A percentile compares a stretch with the other conserved stretches of the same genome.
Evolutionary conservation across 2,797 vertebrate species (phyloP).

Genomic region (Prionace glauca): DNA sequence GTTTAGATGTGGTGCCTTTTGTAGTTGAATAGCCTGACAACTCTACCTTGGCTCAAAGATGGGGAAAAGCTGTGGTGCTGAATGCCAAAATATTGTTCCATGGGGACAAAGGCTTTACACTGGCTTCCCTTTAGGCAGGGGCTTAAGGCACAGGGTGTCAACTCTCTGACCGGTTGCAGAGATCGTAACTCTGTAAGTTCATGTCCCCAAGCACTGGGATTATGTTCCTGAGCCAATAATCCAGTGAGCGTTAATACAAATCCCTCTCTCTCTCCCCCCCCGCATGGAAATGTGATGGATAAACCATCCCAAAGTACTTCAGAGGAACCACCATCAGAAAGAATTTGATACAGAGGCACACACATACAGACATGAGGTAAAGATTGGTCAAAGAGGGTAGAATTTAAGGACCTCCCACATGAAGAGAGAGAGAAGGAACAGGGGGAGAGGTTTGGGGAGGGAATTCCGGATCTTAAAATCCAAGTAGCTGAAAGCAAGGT

Average conservation of each 20-base stretch:
- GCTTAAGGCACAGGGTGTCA: not conserved
- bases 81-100: not conserved
- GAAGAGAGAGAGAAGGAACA: not conserved
- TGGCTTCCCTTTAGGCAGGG: not conserved
- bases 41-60: not conserved
- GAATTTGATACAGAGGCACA: not conserved
- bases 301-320: not conserved
- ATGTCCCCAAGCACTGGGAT: not conserved
- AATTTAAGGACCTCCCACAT: not conserved
- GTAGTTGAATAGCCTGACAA: not conserved
- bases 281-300: not conserved
- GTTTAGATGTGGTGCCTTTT: not conserved
- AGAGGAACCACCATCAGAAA: not conserved
- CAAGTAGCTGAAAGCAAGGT: not conserved
- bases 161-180: not conserved
- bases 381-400: not conserved
- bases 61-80: not conserved
- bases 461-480: not conserved
- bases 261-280: too few species aligned
- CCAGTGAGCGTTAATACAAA: not conserved
- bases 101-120: not conserved
- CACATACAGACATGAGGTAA: not conserved
- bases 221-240: not conserved
- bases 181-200: not conserved
- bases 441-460: not conserved